Base-by-base conservation (phyloP, 2,113 vertebrate genomes). In the Sinocyclocheilus anophthalmus region DNA sequence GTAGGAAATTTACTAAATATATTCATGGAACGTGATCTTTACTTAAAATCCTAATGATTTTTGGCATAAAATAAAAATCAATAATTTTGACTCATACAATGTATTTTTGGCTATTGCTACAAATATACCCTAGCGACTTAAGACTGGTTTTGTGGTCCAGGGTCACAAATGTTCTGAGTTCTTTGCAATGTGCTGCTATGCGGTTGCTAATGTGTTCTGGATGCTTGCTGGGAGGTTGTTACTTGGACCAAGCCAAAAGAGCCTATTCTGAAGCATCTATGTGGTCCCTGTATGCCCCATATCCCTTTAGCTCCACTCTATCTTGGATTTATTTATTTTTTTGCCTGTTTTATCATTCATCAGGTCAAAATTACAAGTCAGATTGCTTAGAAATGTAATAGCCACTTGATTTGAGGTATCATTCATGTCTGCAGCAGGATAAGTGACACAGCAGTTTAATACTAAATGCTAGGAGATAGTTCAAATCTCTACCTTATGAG, bases 371-470 rank as follows among this genome's bases (percentile, higher is more conserved):
- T 69, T 14, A 26, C 63, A 67, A 67, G 63, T 67, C 63, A 67
- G 3, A 61, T 67, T 67, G 69, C 18, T 39, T 42, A 73, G 10
- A 73, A 45, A 45, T 45, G 4, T 13, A n/a, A 73, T n/a, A 45
- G 20, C 37, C 20, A 12, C 20, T 73, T 42, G 70, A 45, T 73
- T 45, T n/a, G 37, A 22, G 4, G 70, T 42, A 20, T 33, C 50
- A 76, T 55, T 30, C 24, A 42, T 45, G 37, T 53, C 67, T 76
- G 73, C 24, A 55, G 75, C 75, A 73, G 20, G 37, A 73, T 73
- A 53, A 55, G 26, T 33, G 16, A 55, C 48, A 77, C 2, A 5
- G 9, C 26, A 33, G 9, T 78, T 37, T 59, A 37, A 59, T 39
- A 37, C 76, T 73, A 73, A 73, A n/a, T 73, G 10, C 33, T 37